Evolutionary conservation across 2,888 invertebrate species (phyloP).

Genomic region (Chironomus riparius): DNA sequence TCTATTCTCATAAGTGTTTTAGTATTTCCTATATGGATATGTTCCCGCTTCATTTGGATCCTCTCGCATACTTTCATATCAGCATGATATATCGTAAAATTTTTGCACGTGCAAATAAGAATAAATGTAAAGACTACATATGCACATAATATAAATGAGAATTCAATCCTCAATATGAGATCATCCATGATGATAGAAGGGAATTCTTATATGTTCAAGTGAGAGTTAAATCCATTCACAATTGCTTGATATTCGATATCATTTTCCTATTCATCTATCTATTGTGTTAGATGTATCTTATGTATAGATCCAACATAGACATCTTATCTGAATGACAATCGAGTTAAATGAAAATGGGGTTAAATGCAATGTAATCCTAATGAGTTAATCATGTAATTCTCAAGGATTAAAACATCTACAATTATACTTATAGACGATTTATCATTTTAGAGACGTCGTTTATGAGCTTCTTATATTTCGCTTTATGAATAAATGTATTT

Average conservation of each 20-base stretch:
- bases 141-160: background rate
- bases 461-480: too few species aligned
- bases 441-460: too few species aligned
- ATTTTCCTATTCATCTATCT: background rate
- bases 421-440: too few species aligned
- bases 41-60: background rate
- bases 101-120: slow-evolving; percentile 14
- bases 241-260: background rate
- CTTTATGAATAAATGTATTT: too few species aligned
- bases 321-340: background rate
- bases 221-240: background rate
- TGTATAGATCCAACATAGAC: background rate
- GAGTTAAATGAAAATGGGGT: background rate
- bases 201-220: background rate
- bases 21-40: background rate
- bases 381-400: slow-evolving; percentile 10
- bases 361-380: slow-evolving; percentile 5
- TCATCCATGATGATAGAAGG: background rate
- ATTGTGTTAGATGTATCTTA: background rate
- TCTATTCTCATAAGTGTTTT: background rate
- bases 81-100: background rate
- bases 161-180: background rate
- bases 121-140: background rate
- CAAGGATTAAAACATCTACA: background rate
- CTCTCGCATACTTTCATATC: background rate